phyloP scores from a whole-genome alignment of 2,113 vertebrate genomes.

The Toxotes chatareus region DNA sequence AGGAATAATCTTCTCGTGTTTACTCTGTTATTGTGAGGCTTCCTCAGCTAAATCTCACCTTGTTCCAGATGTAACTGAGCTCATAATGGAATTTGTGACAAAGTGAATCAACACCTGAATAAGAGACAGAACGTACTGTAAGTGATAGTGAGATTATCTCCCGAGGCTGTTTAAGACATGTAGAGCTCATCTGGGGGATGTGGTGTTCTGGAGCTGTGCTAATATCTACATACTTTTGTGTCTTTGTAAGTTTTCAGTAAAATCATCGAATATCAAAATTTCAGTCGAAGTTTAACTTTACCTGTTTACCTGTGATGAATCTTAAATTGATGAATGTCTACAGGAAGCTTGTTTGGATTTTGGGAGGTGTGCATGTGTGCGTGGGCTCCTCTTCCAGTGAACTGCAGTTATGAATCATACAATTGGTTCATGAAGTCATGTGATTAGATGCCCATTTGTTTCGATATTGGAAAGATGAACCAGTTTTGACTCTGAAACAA shows the following conservation, averaged over 20 bases:
- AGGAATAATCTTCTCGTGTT: conserved; percentile 6
- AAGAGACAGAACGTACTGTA: not conserved
- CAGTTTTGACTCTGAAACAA: not conserved
- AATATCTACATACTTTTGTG: too few relatives aligned
- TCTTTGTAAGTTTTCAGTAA: not conserved
- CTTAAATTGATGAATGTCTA: not conserved
- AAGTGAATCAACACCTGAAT: not conserved
- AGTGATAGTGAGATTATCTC: not conserved
- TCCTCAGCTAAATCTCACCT: conserved; percentile 9
- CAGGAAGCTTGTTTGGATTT: not conserved
- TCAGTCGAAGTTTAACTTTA: not conserved
- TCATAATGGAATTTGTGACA: conserved; percentile 2
- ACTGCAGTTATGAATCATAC: not conserved
- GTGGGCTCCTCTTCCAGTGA: not conserved
- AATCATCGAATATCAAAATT: not conserved
- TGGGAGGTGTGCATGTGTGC: not conserved
- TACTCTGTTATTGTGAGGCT: not conserved
- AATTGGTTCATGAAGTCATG: not conserved
- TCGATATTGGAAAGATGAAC: not conserved
- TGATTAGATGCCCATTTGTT: not conserved
- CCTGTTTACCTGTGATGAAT: not conserved
- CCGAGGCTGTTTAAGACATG: not conserved
- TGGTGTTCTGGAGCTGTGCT: too few relatives aligned
- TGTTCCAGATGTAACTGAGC: conserved; percentile 25
- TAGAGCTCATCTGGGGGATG: not conserved